Conservation (phyloP, 2,888 invertebrate species). For the Noctuana brunneofusca region DNA sequence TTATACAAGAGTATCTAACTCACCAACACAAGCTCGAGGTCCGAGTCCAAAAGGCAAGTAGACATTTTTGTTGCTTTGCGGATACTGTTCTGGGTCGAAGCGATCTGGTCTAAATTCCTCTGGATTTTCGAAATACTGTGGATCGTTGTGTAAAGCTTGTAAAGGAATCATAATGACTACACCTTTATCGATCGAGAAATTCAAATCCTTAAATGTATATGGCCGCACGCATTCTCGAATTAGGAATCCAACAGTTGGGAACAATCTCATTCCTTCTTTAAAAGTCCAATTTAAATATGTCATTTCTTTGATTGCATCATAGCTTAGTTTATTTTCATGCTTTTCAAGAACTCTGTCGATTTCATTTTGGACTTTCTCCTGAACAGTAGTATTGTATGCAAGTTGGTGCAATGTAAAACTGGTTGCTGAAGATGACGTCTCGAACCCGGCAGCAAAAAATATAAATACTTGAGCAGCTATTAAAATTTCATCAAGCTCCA, state of each 20-base stretch:
- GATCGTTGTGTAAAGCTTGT: constrained; percentile 48
- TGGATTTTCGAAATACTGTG: constrained; percentile 45
- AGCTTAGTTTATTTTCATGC: constrained; percentile 37
- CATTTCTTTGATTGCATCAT: constrained; percentile 40
- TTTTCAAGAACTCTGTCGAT: constrained; percentile 42
- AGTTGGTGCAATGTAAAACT: constrained; percentile 45
- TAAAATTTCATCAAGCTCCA: constrained; percentile 38
- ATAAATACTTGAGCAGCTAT: constrained; percentile 44
- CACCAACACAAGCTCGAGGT: constrained; percentile 35
- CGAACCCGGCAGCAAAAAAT: constrained; percentile 45
- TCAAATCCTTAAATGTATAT: constrained; percentile 43
- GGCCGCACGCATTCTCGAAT: constrained; percentile 37
- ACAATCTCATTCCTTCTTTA: constrained; percentile 43
- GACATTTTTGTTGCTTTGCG: constrained; percentile 20
- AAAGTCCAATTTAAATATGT: constrained; percentile 40
- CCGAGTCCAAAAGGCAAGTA: constrained; percentile 35
- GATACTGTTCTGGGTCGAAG: constrained; percentile 37
- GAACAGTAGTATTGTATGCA: constrained; percentile 48
- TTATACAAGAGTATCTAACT: neutral
- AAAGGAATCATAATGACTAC: constrained; percentile 44
- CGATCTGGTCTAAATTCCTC: constrained; percentile 47
- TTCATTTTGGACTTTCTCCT: constrained; percentile 47
- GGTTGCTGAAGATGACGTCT: constrained; percentile 41
- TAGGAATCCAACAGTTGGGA: constrained; percentile 38
- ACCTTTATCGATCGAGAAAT: constrained; percentile 45